Base-by-base conservation (phyloP, 2,888 invertebrate genomes). In the Lomographa bimaculata region DNA sequence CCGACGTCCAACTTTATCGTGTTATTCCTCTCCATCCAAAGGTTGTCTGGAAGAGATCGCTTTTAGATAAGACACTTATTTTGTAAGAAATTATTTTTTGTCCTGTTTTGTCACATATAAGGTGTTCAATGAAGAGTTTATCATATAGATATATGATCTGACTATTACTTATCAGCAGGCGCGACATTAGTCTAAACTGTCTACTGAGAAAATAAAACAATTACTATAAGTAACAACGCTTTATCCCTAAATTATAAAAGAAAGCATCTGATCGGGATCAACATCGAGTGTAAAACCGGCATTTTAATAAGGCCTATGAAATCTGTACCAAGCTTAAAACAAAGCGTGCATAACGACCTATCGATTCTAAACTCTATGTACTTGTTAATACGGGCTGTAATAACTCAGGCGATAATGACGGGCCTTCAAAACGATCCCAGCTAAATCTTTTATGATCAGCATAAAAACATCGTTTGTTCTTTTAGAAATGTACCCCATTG, bases 381-480 rank as follows among this genome's bases (percentile, higher is more conserved):
- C 56, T 57, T 44, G 44, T 28, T n/a, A 32, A 54, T 58, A 65
- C 60, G 43, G 53, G 43, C 35, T 41, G 49, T 59, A 64, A 63
- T 64, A 60, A 60, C 49, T 58, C 60, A 61, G n/a, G n/a, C 47
- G 41, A 54, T 67, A 67, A 67, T 70, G 66, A 69, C 59, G 54
- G 59, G 57, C 61, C 62, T 69, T 66, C 60, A 58, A 60, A 57
- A 56, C 53, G 54, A 64, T 59, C 51, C 24, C 51, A 61, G 63
- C 63, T 65, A 65, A 69, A 68, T 66, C 66, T 66, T 71, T 76
- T 71, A 75, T 50, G 75, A 72, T 69, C 61, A 57, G 60, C 67
- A 66, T 76, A 75, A 75, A 68, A 74, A 68, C 58, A 64, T 60
- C 71, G 65, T 71, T 71, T 36, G 24, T 43, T 68, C 39, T 49